These are phyloP conservation scores for Epirrita christyi DNA, from an alignment of 2,888 invertebrate genomes.

Conservation along the genomic window DNA sequence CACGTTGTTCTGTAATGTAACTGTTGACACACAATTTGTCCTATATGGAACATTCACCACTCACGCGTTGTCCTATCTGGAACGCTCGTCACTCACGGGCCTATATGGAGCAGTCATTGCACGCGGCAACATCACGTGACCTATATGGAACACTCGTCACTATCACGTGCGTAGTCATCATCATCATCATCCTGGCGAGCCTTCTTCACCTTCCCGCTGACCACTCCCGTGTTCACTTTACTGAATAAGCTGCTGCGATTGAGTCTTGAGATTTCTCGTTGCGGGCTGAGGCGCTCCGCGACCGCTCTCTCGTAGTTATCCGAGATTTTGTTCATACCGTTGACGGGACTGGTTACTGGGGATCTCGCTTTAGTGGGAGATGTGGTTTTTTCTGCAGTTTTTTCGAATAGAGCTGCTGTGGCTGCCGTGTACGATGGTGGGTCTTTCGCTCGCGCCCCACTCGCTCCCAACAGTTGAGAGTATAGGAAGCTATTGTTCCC, in stretches of 20 bases:
- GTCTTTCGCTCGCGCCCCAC: constrained; percentile 67
- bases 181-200: constrained; percentile 71
- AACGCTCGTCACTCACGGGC: too few species aligned
- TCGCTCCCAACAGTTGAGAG: constrained; percentile 67
- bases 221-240: constrained; percentile 76
- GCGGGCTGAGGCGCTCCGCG: constrained; percentile 73
- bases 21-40: too few species aligned
- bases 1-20: too few species aligned
- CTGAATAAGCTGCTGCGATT: constrained; percentile 74
- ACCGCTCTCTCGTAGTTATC: constrained; percentile 80
- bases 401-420: constrained; percentile 64
- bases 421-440: constrained; percentile 75
- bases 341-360: constrained; percentile 66
- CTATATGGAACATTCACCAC: too few species aligned
- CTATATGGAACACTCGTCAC: constrained; percentile 87
- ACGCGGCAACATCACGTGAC: constrained; percentile 37
- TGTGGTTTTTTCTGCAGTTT: constrained; percentile 49
- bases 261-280: constrained; percentile 61
- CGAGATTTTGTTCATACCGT: constrained; percentile 78
- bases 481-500: constrained; percentile 80
- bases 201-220: constrained; percentile 67
- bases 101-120: constrained; percentile 19
- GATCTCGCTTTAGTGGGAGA: constrained; percentile 64
- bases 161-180: constrained; percentile 83
- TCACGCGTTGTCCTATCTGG: not conserved